These are phyloP conservation scores for Drosophila navojoa DNA, from an alignment of 1,140 invertebrate species.

Conservation along the genomic window DNA sequence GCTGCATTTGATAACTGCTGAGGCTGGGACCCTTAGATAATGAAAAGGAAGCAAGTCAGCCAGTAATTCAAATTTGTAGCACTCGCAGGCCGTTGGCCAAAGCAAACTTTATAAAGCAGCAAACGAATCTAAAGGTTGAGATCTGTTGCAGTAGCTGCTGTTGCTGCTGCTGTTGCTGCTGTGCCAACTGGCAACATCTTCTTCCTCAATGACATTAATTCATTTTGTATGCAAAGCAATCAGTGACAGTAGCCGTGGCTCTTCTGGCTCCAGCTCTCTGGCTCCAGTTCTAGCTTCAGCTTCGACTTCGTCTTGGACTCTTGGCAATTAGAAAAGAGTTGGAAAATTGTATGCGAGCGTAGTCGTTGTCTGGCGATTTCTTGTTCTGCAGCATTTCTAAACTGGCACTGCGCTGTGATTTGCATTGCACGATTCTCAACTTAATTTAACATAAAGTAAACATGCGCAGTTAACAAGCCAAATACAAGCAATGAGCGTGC, in stretches of 20 bases:
- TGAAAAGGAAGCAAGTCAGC: constrained; percentile 65
- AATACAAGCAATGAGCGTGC: constrained; percentile 79
- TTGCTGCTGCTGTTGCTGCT: constrained; percentile 38
- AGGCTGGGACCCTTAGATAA: constrained; percentile 75
- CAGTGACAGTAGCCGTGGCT: constrained; percentile 63
- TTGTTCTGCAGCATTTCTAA: constrained; percentile 58
- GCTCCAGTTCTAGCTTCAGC: constrained; percentile 8
- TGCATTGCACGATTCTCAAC: constrained; percentile 83
- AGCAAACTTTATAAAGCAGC: constrained; percentile 13
- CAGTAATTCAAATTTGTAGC: constrained; percentile 72
- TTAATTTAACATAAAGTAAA: constrained; percentile 84
- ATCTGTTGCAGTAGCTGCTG: constrained; percentile 13
- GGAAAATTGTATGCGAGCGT: constrained; percentile 76
- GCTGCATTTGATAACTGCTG: constrained; percentile 77
- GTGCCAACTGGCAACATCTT: constrained; percentile 71
- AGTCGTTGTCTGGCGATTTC: constrained; percentile 29
- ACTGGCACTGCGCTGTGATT: constrained; percentile 73
- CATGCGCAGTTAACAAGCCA: constrained; percentile 83
- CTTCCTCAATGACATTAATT: constrained; percentile 83
- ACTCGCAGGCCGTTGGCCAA: constrained; percentile 41
- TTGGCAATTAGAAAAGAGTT: constrained; percentile 82
- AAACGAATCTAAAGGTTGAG: constrained; percentile 25
- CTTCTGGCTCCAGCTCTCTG: constrained; percentile 29
- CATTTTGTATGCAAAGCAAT: constrained; percentile 82
- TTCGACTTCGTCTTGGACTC: constrained; percentile 32